Conservation (phyloP, 2,888 invertebrate species). For the Drosophila paracracens region DNA sequence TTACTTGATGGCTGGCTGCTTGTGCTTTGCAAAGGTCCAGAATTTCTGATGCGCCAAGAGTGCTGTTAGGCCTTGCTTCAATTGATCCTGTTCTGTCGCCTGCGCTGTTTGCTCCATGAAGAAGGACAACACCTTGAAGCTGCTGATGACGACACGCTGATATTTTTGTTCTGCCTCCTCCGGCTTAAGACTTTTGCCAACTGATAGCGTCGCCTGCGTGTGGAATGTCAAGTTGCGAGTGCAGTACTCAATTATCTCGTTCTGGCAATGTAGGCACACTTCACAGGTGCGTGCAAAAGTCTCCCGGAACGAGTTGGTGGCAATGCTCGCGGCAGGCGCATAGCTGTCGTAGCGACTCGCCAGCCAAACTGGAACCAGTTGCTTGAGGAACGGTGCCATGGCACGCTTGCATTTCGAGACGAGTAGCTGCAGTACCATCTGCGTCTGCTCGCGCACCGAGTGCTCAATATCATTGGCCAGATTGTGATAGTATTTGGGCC, state of each 20-base stretch:
- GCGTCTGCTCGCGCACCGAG: slow-evolving; percentile 92
- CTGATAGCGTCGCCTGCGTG: slow-evolving; percentile 86
- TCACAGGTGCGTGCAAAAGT: slow-evolving; percentile 94
- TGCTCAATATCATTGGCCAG: slow-evolving; percentile 93
- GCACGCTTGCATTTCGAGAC: slow-evolving; percentile 90
- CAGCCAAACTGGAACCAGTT: slow-evolving; percentile 93
- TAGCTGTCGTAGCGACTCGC: slow-evolving; percentile 94
- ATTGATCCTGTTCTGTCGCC: slow-evolving; percentile 77
- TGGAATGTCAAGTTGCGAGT: slow-evolving; percentile 89
- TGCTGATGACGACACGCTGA: slow-evolving; percentile 88
- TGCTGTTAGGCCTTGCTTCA: slow-evolving; percentile 84
- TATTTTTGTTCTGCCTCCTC: slow-evolving; percentile 91
- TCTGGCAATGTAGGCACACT: slow-evolving; percentile 92
- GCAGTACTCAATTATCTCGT: slow-evolving; percentile 91
- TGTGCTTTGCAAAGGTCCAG: slow-evolving; percentile 90
- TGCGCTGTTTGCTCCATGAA: slow-evolving; percentile 88
- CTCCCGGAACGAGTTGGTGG: slow-evolving; percentile 88
- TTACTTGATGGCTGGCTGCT: slow-evolving; percentile 85
- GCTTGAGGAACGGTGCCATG: slow-evolving; percentile 92
- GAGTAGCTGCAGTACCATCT: slow-evolving; percentile 89
- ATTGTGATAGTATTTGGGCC: slow-evolving; percentile 92
- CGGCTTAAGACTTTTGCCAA: slow-evolving; percentile 86
- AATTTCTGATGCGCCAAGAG: slow-evolving; percentile 88
- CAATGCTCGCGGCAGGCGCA: slow-evolving; percentile 92
- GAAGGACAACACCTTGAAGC: slow-evolving; percentile 88